Evolutionary conservation across 2,113 vertebrate genomes (phyloP).

Genomic region (Daphoenositta chrysoptera): DNA sequence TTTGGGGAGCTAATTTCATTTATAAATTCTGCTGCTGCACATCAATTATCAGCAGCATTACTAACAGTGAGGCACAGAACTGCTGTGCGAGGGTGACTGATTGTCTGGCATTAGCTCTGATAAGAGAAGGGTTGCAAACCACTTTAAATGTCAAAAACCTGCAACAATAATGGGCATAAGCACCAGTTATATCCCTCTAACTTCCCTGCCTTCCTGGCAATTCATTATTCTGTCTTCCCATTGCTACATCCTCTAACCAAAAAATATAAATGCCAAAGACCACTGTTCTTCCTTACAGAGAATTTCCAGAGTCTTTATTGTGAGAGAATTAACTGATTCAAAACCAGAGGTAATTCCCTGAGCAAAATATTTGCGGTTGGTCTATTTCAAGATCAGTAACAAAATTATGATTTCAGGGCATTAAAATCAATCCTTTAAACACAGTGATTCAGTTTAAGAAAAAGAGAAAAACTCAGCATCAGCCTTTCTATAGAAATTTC

Average conservation of each 20-base stretch:
- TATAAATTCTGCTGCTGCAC: conserved; percentile 32
- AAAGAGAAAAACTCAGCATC: background rate
- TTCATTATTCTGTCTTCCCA: background rate
- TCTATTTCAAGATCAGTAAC: background rate
- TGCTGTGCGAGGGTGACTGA: background rate
- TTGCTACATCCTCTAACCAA: background rate
- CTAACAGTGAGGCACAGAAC: background rate
- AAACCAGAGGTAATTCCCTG: background rate
- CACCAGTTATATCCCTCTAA: background rate
- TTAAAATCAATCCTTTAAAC: background rate
- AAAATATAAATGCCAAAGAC: background rate
- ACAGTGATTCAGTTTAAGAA: background rate
- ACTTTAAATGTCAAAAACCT: conserved; percentile 41
- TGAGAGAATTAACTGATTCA: background rate
- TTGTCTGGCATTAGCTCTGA: conserved; percentile 18
- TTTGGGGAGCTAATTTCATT: conserved; percentile 36
- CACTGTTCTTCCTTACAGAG: background rate
- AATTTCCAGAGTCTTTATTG: background rate
- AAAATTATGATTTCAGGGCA: background rate
- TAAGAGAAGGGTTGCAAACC: conserved; percentile 32
- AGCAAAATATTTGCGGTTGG: background rate
- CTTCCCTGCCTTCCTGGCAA: background rate
- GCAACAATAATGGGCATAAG: background rate
- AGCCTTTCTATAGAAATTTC: background rate
- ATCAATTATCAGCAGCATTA: conserved; percentile 3